Conservation (phyloP, 2,797 vertebrate species). For the Lagocephalus sceleratus region DNA sequence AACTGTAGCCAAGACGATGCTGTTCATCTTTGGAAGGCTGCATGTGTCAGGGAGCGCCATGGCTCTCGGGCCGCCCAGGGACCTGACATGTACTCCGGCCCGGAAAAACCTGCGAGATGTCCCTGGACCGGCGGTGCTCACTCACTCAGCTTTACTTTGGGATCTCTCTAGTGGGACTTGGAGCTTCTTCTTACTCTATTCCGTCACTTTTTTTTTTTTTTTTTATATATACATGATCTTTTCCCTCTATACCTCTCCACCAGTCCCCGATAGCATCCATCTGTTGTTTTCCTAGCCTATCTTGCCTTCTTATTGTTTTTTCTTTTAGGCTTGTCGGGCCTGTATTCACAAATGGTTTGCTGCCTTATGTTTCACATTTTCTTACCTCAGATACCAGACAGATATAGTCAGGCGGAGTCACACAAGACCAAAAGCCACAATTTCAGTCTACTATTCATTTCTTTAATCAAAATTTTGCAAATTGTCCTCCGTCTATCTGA, state of each 20-base stretch:
- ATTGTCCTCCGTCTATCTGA: slow-evolving; percentile 1
- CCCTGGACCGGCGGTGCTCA: slow-evolving; percentile 86
- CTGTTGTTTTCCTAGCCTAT: slow-evolving; percentile 51
- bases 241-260: slow-evolving; percentile 39
- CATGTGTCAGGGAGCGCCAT: slow-evolving; percentile 87
- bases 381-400: slow-evolving; percentile 67
- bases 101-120: slow-evolving; percentile 81
- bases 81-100: slow-evolving; percentile 82
- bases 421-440: slow-evolving; percentile 41
- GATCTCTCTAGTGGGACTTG: slow-evolving; percentile 90
- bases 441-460: slow-evolving; percentile 9
- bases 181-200: slow-evolving; percentile 76
- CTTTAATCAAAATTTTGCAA: slow-evolving; percentile 8
- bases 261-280: slow-evolving; percentile 58
- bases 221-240: slow-evolving; percentile 56
- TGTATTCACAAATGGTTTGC: slow-evolving; percentile 65
- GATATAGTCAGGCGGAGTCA: slow-evolving; percentile 32
- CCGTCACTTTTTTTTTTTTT: slow-evolving; percentile 48
- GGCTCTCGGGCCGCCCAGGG: slow-evolving; percentile 82
- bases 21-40: slow-evolving; percentile 92
- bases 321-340: slow-evolving; percentile 58
- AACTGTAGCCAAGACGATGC: slow-evolving; percentile 90
- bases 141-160: slow-evolving; percentile 93
- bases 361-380: slow-evolving; percentile 64
- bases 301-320: slow-evolving; percentile 65